Evolutionary conservation across 2,113 vertebrate species (phyloP), one percentile per base, ranked within the genome.

Genomic region (Sorex fumeus): DNA sequence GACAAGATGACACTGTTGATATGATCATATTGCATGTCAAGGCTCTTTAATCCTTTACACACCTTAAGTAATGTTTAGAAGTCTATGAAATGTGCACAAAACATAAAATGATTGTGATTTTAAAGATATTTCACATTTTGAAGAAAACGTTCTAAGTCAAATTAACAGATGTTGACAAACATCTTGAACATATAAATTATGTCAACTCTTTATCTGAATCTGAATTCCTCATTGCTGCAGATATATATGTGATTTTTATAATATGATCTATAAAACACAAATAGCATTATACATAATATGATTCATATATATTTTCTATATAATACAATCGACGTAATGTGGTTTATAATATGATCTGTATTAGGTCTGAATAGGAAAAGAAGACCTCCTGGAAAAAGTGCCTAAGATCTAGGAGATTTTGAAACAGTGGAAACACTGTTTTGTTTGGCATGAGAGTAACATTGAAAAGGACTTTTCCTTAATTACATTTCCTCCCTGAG

Each of bases 91-190:
- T 64, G 40, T 79, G 36, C 40, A 36, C 15, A 13, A 43, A 27
- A 19, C 18, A n/a, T 50, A 19, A 80, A 76, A 86, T 40, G 9
- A 25, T 32, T 47, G 32, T 15, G 27, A 27, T 71, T 85, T 71
- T 47, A 5, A 79, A 62, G 11, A 45, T 19, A 40, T 18, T 18
- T 94, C 40, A 36, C 64, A 53, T 45, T 78, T 83, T 74, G 45
- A 91, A 91, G 5, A 16, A 74, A 50, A 83, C 50, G 11, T 32
- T 12, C 28, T 36, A 43, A 92, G 30, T 84, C 7, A 32, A 87
- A 87, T 45, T 28, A 74, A 84, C 40, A 23, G 50, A 15, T 90
- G 66, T 30, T 69, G 82, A n/a, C 84, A 88, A 45, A 57, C n/a
- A 0, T 40, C 66, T 76, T 43, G 66, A 53, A 53, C 16, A 53